Percentiles rank a stretch among this genome's conserved stretches.
These are phyloP conservation scores for Strigamia maritima DNA, from an alignment of 2,888 invertebrate genomes.

Conservation along the genomic window DNA sequence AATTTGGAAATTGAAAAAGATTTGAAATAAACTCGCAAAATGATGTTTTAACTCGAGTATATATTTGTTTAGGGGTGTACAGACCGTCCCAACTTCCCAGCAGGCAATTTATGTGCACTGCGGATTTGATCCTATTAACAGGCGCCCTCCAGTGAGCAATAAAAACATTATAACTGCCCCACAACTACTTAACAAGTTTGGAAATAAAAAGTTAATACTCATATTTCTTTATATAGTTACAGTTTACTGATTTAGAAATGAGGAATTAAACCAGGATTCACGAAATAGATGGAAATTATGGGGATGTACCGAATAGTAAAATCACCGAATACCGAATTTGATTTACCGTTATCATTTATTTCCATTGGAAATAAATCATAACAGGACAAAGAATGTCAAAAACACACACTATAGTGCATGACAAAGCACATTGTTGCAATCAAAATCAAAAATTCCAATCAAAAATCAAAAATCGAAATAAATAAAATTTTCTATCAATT, in stretches of 20 bases:
- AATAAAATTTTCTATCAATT: too few relatives aligned
- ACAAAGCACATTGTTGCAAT: neutral
- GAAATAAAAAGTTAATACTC: neutral
- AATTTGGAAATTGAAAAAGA: too few relatives aligned
- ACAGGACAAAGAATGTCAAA: neutral
- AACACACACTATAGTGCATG: neutral
- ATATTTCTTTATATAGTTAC: neutral
- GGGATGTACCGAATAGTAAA: too few relatives aligned
- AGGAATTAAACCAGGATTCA: neutral
- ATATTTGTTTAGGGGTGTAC: neutral
- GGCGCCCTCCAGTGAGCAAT: slow-evolving; percentile 4
- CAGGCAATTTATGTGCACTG: neutral
- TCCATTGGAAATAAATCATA: neutral
- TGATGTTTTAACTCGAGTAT: too few relatives aligned
- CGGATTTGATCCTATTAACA: neutral
- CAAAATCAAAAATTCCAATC: too few relatives aligned
- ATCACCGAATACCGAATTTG: too few relatives aligned
- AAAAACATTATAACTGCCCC: neutral
- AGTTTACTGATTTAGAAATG: too few relatives aligned
- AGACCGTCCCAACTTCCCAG: neutral
- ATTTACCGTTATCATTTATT: too few relatives aligned
- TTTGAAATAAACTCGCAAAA: too few relatives aligned
- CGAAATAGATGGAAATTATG: too few relatives aligned
- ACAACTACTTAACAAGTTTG: neutral
- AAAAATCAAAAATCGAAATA: too few relatives aligned